These are phyloP conservation scores for Taxidea taxus DNA, from an alignment of 2,113 vertebrate species.

Conservation along the genomic window DNA sequence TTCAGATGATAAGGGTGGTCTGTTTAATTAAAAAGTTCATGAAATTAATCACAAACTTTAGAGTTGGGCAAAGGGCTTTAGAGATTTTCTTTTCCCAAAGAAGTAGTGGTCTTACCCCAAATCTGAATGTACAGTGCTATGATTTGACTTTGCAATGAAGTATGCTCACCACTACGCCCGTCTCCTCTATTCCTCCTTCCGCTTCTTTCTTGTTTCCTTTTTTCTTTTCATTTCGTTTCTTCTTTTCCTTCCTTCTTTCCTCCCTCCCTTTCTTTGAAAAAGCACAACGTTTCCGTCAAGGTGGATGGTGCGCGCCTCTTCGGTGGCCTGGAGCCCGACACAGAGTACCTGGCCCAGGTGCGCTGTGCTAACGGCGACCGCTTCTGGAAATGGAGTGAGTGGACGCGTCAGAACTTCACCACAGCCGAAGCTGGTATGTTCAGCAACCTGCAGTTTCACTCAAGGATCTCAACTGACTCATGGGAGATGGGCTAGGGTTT, in stretches of 20 bases:
- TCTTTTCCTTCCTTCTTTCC: not conserved
- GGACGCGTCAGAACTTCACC: conserved; percentile 39
- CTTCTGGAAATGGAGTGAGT: conserved; percentile 85
- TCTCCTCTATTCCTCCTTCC: not conserved
- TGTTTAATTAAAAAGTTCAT: not conserved
- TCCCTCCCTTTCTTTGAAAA: not conserved
- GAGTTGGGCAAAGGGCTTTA: not conserved
- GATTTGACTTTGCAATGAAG: not conserved
- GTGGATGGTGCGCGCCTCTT: not conserved
- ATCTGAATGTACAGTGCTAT: not conserved
- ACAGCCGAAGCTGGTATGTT: conserved; percentile 81
- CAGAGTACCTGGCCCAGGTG: conserved; percentile 58
- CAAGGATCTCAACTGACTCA: not conserved
- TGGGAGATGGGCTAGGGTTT: not conserved
- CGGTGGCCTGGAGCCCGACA: conserved; percentile 59
- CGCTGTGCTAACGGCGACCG: conserved; percentile 67
- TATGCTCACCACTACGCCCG: not conserved
- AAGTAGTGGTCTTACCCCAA: not conserved
- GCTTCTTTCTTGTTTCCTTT: not conserved
- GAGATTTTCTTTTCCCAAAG: not conserved
- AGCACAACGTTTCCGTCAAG: conserved; percentile 69
- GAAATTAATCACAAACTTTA: not conserved
- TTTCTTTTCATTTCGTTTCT: not conserved
- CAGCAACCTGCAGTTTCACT: not conserved
- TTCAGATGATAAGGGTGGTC: not conserved